A percentile compares a stretch with the other conserved stretches of the same genome.
These are phyloP conservation scores for Parazoanthus swiftii DNA, from an alignment of 92 coral and sea anemone species.

Conservation along the genomic window DNA sequence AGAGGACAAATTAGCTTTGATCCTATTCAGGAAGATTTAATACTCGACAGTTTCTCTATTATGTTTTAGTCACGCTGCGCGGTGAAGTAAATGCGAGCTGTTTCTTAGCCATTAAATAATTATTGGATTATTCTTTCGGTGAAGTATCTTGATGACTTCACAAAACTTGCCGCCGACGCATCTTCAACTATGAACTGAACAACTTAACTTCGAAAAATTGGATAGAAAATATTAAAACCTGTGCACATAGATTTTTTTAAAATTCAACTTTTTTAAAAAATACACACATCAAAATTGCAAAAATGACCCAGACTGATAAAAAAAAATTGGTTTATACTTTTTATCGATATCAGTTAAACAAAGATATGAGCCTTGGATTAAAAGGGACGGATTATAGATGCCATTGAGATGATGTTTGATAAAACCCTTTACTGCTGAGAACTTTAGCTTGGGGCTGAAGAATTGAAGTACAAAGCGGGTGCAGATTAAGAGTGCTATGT, in stretches of 20 bases:
- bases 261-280: too few species aligned
- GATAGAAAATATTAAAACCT: neutral
- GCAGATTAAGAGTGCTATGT: conserved; percentile 8
- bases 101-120: neutral
- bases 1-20: conserved; percentile 9
- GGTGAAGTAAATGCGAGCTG: neutral
- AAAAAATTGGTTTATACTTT: too few species aligned
- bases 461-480: neutral
- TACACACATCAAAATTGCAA: neutral
- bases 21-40: conserved; percentile 21
- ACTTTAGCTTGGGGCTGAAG: conserved; percentile 7
- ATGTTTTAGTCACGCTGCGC: neutral
- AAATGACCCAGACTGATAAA: neutral
- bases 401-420: neutral
- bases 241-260: neutral
- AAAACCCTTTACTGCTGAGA: neutral
- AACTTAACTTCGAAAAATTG: neutral
- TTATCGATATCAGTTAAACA: neutral
- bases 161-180: conserved; percentile 29
- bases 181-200: neutral
- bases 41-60: neutral
- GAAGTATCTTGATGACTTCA: neutral
- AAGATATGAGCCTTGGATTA: neutral
- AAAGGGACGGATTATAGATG: neutral
- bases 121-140: conserved; percentile 31